phyloP scores from a whole-genome alignment of 2,797 vertebrate species.

The Cheirogaleus major region DNA sequence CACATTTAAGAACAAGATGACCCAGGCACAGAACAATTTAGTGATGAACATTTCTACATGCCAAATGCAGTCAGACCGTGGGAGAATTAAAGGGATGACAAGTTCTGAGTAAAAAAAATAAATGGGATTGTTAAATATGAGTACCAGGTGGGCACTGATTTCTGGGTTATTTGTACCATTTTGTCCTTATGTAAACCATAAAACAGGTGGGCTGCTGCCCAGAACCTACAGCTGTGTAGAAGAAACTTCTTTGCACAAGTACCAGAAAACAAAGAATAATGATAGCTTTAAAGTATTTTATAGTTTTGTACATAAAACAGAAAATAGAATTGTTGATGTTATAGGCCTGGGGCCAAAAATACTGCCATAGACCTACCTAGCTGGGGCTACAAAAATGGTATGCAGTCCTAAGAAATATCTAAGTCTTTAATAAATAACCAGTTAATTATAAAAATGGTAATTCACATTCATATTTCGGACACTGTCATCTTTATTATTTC shows the following conservation, averaged over 20 bases:
- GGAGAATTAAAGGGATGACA: constrained; percentile 6
- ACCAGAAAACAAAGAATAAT: background rate
- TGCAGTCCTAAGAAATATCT: background rate
- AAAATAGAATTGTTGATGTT: constrained; percentile 41
- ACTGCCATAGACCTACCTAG: background rate
- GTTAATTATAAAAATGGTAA: background rate
- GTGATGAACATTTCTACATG: background rate
- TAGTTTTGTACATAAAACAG: background rate
- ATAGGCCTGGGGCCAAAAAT: background rate
- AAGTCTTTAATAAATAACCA: background rate
- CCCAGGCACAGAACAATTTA: background rate
- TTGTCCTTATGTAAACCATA: background rate
- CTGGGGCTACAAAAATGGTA: background rate
- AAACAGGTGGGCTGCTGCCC: constrained; percentile 18
- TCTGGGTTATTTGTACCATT: constrained; percentile 39
- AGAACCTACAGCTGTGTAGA: background rate
- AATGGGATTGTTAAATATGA: constrained; percentile 54
- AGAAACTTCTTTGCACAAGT: background rate
- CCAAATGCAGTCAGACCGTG: background rate
- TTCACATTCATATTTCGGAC: background rate
- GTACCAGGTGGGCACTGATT: constrained; percentile 35
- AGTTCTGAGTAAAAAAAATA: background rate
- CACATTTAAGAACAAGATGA: constrained; percentile 5
- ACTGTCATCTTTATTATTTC: constrained; percentile 7
- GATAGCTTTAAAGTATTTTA: background rate